Evolutionary conservation across 2,797 vertebrate genomes (phyloP), one percentile per base, ranked within the genome.

Genomic region (Pseudochirops corinnae): DNA sequence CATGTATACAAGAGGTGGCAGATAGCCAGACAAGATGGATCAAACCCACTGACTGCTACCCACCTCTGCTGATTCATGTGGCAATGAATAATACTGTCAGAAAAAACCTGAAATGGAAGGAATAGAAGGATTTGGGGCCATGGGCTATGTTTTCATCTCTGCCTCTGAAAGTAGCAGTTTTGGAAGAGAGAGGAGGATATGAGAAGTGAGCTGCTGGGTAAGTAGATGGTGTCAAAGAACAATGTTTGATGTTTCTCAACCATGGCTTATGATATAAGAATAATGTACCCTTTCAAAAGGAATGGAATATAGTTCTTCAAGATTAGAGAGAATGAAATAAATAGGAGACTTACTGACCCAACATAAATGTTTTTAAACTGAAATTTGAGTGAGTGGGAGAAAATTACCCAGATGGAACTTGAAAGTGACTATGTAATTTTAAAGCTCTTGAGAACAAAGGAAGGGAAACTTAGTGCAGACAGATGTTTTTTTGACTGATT

Each of bases 361-460:
- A 82, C 9, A 39, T 82, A 74, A 39, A 39, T 82, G 16, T 82
- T 82, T 82, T 82, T 31, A 24, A 91, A 21, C 12, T 90, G 1
- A 90, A 92, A 90, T 91, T 93, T 93, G 52, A 28, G 94, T 56
- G 7, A 18, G 9, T 91, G 62, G 7, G 1, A 28, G 90, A 96
- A 58, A 94, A 60, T 39, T 56, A 0, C 55, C 2, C 67, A 39
- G 16, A 74, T 74, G 67, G 67, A 74, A 74, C 14, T 39, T n/a
- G 67, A 39, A 74, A 82, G 0, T 39, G 67, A 24, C 67, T 82
- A 74, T 18, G 18, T 46, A 82, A 82, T 82, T 46, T 82, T 39
- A 18, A 16, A 21, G 1, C 24, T 82, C 39, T 82, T 82, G 7
- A 46, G n/a, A 82, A 18, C 67, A 39, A 46, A 82, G 2, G 7